A percentile compares a stretch with the other conserved stretches of the same genome.
Evolutionary conservation across 1,140 invertebrate genomes (phyloP).

Genomic region (Papilio xuthus): DNA sequence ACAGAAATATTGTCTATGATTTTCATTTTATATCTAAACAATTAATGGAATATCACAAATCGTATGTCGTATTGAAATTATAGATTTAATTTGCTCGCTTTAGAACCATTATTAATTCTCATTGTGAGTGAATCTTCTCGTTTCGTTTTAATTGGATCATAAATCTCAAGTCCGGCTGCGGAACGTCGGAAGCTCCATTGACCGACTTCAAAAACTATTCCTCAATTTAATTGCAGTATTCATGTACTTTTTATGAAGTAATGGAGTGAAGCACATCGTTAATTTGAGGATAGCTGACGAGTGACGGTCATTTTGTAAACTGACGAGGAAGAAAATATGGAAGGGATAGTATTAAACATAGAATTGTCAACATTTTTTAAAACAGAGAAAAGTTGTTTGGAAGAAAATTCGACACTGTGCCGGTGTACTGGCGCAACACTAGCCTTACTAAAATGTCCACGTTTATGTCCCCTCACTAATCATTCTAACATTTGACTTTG

Average conservation of each 20-base stretch:
- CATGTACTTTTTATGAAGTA: conserved; percentile 15
- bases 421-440: too few species aligned
- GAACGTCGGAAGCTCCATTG: conserved; percentile 11
- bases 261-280: background rate
- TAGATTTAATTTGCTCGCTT: background rate
- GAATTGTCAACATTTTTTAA: too few species aligned
- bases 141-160: conserved; percentile 18
- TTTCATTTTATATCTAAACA: too few species aligned
- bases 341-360: too few species aligned
- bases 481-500: too few species aligned
- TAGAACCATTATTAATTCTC: background rate
- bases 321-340: background rate
- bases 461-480: too few species aligned
- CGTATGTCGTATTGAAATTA: background rate
- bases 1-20: too few species aligned
- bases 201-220: conserved; percentile 11
- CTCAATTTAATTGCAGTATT: conserved; percentile 13
- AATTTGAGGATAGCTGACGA: background rate
- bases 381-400: too few species aligned
- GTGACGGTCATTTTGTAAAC: background rate
- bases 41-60: background rate
- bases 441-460: too few species aligned
- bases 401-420: too few species aligned
- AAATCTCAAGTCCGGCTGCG: conserved; percentile 17
- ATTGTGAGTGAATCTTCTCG: conserved; percentile 10